These are phyloP conservation scores for Spinibarbus caldwelli DNA, from an alignment of 2,797 vertebrate genomes.

Conservation along the genomic window DNA sequence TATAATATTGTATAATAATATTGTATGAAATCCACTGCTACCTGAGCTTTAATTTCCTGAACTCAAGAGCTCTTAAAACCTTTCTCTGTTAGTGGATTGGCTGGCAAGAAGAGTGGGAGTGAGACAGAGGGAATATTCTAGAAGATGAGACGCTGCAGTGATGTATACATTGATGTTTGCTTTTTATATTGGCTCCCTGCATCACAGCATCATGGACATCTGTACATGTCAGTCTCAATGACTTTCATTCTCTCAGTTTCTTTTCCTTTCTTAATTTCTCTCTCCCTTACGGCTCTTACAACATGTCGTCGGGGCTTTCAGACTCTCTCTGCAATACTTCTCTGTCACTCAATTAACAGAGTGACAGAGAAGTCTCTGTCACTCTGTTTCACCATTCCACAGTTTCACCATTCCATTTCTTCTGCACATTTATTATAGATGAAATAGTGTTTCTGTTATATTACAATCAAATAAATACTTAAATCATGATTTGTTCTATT, in stretches of 20 bases:
- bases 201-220: constrained; percentile 66
- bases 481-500: background rate
- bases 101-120: constrained; percentile 45
- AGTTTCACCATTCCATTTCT: constrained; percentile 2
- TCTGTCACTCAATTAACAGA: constrained; percentile 22
- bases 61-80: background rate
- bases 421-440: background rate
- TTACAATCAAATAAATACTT: background rate
- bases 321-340: constrained; percentile 25
- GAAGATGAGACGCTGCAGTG: constrained; percentile 48
- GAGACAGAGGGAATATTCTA: constrained; percentile 21
- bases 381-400: constrained; percentile 24
- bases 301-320: background rate
- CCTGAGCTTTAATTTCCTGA: background rate
- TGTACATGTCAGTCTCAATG: constrained; percentile 68
- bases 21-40: too few relatives aligned
- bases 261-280: constrained; percentile 20
- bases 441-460: background rate
- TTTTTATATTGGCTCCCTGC: constrained; percentile 67
- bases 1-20: too few relatives aligned
- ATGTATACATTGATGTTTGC: constrained; percentile 67
- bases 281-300: constrained; percentile 66
- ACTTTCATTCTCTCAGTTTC: constrained; percentile 47
- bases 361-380: constrained; percentile 4
- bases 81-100: constrained; percentile 45